Base-by-base conservation (phyloP, 2,113 vertebrate species). In the Pseudorasbora parva region DNA sequence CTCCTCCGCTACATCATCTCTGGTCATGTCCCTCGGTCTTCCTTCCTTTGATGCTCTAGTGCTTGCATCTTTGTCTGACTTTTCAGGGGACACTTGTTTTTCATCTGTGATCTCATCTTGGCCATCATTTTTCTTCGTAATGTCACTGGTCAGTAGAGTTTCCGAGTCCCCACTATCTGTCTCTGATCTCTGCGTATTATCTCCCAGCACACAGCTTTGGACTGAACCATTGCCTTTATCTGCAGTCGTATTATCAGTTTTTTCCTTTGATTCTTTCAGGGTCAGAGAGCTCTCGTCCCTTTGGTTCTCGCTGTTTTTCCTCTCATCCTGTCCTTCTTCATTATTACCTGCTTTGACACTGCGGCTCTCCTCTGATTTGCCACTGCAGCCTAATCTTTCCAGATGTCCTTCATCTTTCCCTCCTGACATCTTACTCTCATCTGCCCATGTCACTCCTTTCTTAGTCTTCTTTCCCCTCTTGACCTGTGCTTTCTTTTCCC, bases 401-500 rank as follows among this genome's bases (percentile, higher is more conserved):
- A 25, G 3, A 47, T 66, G 43, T 81, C 37, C 47, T 51, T 82
- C 49, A 11, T 59, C 9, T 8, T 84, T 12, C 27, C 54, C 8
- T 79, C 19, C 56, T 0, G 10, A 30, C 43, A 30, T 56, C 71
- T 69, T 60, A 15, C 19, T 78, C 76, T 82, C 89, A 33, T 79
- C 78, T 68, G 86, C 57, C 69, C 56, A 82, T 73, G 85, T 89
- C 9, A 77, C 74, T 1, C 69, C 37, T 59, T 68, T 85, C 69
- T 88, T 89, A 43, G 75, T 81, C 25, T 77, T 85, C 25, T 33
- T 45, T 25, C 51, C 80, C 47, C 19, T 80, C 45, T 72, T 79
- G 64, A 49, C 27, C 76, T 86, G 86, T 5, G 45, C 14, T 68
- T 90, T 85, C 88, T 86, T 86, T 37, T 91, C 89, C 93, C 91